phyloP scores from a whole-genome alignment of 2,797 vertebrate species.

The Brachyrhaphis roseni region DNA sequence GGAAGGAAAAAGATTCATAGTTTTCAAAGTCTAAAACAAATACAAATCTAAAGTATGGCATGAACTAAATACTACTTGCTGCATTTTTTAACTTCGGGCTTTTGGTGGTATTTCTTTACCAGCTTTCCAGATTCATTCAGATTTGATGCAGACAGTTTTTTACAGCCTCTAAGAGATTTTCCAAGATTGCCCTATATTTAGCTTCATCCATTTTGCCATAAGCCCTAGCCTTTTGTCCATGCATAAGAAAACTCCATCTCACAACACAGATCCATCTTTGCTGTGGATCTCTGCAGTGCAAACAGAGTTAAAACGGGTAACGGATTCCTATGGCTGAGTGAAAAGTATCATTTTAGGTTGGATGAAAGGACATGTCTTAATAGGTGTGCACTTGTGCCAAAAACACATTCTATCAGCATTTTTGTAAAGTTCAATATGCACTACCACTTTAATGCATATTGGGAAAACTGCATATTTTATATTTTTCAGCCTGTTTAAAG shows the following conservation, averaged over 20 bases:
- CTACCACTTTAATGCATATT: constrained; percentile 12
- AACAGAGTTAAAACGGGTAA: neutral
- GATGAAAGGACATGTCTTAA: neutral
- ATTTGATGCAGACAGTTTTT: neutral
- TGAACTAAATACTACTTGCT: neutral
- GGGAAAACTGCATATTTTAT: constrained; percentile 21
- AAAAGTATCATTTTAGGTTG: neutral
- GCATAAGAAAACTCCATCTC: neutral
- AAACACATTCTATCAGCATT: constrained; percentile 42
- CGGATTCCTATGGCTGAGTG: too few species aligned
- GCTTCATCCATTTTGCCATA: neutral
- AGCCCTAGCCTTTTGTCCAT: neutral
- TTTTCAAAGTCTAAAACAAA: neutral
- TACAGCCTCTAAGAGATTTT: neutral
- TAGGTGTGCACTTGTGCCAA: constrained; percentile 3
- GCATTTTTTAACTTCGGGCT: neutral
- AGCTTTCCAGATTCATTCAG: neutral
- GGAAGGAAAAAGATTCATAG: neutral
- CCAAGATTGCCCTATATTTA: neutral
- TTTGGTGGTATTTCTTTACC: neutral
- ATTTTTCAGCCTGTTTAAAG: constrained; percentile 26
- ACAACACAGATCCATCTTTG: neutral
- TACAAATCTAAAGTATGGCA: neutral
- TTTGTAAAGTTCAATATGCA: constrained; percentile 19
- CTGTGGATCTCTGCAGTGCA: neutral